Conservation (phyloP, 2,797 vertebrate genomes). For the Gymnothorax javanicus region DNA sequence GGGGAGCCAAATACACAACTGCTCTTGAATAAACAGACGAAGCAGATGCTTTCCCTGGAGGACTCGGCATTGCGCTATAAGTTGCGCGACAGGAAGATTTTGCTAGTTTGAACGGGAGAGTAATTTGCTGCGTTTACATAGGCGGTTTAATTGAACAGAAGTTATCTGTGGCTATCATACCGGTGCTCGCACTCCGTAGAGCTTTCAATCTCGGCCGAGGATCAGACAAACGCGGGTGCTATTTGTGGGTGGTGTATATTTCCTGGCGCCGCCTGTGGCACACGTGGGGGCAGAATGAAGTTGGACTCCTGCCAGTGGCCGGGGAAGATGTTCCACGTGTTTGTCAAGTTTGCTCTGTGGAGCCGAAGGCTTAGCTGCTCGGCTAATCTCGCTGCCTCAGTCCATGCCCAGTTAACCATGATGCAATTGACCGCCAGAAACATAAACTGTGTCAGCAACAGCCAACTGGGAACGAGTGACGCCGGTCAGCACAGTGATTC, state of each 20-base stretch:
- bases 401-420: neutral
- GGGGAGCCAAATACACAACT: neutral
- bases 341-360: neutral
- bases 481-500: neutral
- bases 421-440: neutral
- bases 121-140: neutral
- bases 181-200: neutral
- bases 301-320: neutral
- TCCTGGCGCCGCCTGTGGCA: neutral
- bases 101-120: neutral
- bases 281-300: neutral
- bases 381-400: neutral
- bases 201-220: neutral
- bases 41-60: neutral
- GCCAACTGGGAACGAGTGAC: neutral
- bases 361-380: neutral
- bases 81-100: neutral
- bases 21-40: neutral
- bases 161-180: neutral
- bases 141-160: neutral
- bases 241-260: slow-evolving; percentile 9
- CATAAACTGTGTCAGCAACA: neutral
- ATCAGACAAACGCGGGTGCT: neutral
- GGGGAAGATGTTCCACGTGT: neutral
- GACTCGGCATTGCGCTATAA: neutral